These are phyloP conservation scores for Poeciliopsis presidionis DNA, from an alignment of 2,797 vertebrate species.

Conservation along the genomic window DNA sequence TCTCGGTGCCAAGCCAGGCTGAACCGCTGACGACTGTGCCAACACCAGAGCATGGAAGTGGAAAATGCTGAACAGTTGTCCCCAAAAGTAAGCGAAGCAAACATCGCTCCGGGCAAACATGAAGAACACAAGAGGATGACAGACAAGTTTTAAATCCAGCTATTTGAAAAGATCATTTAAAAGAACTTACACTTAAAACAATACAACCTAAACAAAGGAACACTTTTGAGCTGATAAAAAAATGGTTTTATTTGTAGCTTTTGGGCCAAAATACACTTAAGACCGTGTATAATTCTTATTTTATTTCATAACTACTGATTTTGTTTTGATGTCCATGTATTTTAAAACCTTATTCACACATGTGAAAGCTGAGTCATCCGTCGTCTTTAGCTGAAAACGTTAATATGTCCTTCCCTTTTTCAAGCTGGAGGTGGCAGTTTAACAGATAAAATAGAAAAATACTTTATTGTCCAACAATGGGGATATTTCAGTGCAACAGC, in stretches of 20 bases:
- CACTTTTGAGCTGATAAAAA: neutral
- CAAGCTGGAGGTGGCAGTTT: neutral
- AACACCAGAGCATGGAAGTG: constrained; percentile 38
- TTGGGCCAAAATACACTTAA: neutral
- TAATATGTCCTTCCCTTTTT: neutral
- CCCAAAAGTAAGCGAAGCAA: constrained; percentile 25
- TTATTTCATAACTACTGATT: neutral
- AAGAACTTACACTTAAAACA: neutral
- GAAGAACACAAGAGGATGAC: constrained; percentile 15
- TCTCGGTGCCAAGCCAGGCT: constrained; percentile 51
- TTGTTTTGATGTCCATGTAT: neutral
- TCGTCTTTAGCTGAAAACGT: neutral
- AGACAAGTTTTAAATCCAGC: neutral
- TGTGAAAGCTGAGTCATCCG: neutral
- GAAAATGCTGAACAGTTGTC: constrained; percentile 55
- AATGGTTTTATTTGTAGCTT: neutral
- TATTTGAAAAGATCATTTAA: neutral
- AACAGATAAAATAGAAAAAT: neutral
- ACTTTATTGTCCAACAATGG: neutral
- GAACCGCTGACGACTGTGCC: constrained; percentile 52
- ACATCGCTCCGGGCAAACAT: constrained; percentile 24
- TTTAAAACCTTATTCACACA: neutral
- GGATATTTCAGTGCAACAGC: neutral
- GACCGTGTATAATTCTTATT: neutral
- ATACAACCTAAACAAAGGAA: too few species aligned